Base-by-base conservation (phyloP, 2,888 invertebrate species). In the Frankliniella fusca region DNA sequence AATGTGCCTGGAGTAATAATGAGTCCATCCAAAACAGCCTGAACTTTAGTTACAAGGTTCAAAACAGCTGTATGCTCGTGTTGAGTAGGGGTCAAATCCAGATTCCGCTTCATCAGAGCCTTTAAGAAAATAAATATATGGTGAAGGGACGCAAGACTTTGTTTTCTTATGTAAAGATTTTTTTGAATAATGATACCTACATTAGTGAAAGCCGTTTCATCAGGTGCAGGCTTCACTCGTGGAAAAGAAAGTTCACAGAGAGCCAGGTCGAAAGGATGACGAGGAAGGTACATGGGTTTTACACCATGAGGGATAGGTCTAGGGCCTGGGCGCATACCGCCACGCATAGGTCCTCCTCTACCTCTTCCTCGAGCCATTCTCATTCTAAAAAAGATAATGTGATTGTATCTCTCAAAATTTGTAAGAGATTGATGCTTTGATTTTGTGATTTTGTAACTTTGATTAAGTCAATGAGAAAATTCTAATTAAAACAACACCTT, bases 11-110 rank as follows among this genome's bases (percentile, higher is more conserved):
- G 98, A 0, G 97, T 95, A 0, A 98, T 95, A 18, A 98, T 96
- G 28, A 99, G 89, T 87, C 96, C 97, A 87, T 99, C 99, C 82
- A 99, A 90, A 48, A 97, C 97, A 0, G 94, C 93, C 87, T 97
- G 97, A n/a, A 99, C 93, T 89, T 98, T 97, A 0, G 97, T 97
- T 54, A 98, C 96, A 27, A 99, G 91, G 88, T 96, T 97, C 50
- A 96, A 92, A 82, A 99, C 95, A 0, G 97, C 94, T 0, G 97
- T 94, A 88, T 98, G 97, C 86, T 99, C 98, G 2, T 93, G 92
- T 0, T 97, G 92, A 0, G 96, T 93, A 0, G 98, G 98, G 81
- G 96, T 96, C 83, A 99, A 91, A 87, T 99, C 98, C 48, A 94
- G 91, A 87, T 98, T 97, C 65, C 98, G 91, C 88, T 98, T 98